Evolutionary conservation across 2,797 vertebrate species (phyloP), one percentile per base, ranked within the genome.

Genomic region (Catostomus latipinnis): DNA sequence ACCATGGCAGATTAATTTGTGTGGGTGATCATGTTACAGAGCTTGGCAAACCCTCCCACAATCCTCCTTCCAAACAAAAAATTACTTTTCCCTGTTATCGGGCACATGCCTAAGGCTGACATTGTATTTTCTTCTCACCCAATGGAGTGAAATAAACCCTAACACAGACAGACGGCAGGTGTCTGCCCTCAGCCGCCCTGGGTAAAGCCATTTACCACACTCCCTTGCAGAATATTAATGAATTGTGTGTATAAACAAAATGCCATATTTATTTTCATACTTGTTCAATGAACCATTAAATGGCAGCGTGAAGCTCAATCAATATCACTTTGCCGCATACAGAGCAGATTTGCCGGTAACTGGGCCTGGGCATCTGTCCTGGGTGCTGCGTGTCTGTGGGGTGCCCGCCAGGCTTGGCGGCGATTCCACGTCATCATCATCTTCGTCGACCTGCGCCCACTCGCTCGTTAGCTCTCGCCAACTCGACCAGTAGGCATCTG

Each of bases 191-290:
- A n/a, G 81, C 87, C 88, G 78, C 88, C 80, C 76, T 82, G 82
- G 82, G 87, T 91, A 91, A 81, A 9, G 86, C 83, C 82, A 54
- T 5, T 73, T 84, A 86, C 78, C 72, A 83, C 71, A 54, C 73
- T 76, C 86, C 76, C 69, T 85, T 86, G 82, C 83, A 89, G 89
- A 88, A 91, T 91, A 92, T 92, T 91, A 92, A 92, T 91, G 88
- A 91, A 88, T 81, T 83, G 53, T 56, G 9, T 84, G 72, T 69
- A 85, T 66, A 83, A 88, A 88, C 90, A 90, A 93, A 93, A 90
- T 87, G 86, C 88, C 88, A 83, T 91, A 92, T 93, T 93, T 90
- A 91, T 94, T 86, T 85, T 91, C 88, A 91, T 90, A 91, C 89
- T 90, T 89, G 88, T 85, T 91, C 88, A 87, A 66, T 90, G 89